A percentile compares a stretch with the other conserved stretches of the same genome.
Evolutionary conservation across 2,113 vertebrate species (phyloP).

Genomic region (Nymphicus hollandicus): DNA sequence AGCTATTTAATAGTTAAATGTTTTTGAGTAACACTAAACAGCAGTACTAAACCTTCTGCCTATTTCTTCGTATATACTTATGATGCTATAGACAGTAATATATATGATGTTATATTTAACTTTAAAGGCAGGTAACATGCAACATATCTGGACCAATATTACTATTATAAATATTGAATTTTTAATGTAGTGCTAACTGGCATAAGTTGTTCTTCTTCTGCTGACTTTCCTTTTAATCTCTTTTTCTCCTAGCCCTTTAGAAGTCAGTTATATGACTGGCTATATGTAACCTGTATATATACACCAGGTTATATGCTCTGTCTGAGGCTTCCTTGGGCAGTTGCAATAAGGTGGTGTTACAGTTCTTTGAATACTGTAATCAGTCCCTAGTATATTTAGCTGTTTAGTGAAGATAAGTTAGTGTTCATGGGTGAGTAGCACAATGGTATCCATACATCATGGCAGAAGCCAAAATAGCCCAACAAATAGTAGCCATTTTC

Average conservation of each 20-base stretch:
- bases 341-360: background rate
- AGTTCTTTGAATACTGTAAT: background rate
- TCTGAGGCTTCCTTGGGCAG: background rate
- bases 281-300: background rate
- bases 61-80: background rate
- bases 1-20: background rate
- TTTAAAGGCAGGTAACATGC: background rate
- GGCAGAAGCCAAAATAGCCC: background rate
- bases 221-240: background rate
- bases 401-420: background rate
- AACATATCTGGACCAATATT: background rate
- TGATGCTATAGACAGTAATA: background rate
- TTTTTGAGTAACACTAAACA: background rate
- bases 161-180: background rate
- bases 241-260: background rate
- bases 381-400: background rate
- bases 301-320: background rate
- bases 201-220: background rate
- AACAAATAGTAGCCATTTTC: background rate
- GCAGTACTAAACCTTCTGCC: background rate
- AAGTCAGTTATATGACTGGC: background rate
- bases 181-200: background rate
- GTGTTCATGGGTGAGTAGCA: accelerated
- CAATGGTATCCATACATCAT: background rate
- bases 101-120: background rate